Conservation (phyloP, 2,888 invertebrate genomes). For the Dendrolimus pini region DNA sequence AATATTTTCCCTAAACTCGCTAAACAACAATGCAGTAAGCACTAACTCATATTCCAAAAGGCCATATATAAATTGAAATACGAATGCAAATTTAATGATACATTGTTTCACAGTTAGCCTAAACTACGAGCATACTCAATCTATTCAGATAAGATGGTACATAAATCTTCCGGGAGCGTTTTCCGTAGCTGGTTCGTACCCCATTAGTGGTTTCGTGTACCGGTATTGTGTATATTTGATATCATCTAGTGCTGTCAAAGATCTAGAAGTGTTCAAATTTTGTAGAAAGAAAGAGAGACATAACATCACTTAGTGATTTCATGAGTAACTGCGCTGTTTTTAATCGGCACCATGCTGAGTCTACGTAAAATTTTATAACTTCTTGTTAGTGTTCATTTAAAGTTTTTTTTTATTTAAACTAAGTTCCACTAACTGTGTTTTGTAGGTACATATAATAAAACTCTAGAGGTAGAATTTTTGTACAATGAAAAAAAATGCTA, state of each 20-base stretch:
- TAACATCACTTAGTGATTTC: too few relatives aligned
- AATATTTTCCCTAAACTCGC: too few relatives aligned
- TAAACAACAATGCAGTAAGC: not conserved
- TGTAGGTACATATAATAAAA: too few relatives aligned
- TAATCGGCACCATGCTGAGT: too few relatives aligned
- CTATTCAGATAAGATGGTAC: constrained; percentile 43
- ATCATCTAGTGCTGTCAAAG: not conserved
- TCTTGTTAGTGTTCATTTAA: too few relatives aligned
- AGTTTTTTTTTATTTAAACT: too few relatives aligned
- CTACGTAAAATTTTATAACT: too few relatives aligned
- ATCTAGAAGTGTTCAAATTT: not conserved
- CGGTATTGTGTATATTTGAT: constrained; percentile 26
- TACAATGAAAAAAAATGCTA: too few relatives aligned
- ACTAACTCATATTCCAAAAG: not conserved
- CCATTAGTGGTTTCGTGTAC: constrained; percentile 40
- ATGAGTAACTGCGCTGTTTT: too few relatives aligned
- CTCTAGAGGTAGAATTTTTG: too few relatives aligned
- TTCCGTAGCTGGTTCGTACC: constrained; percentile 12
- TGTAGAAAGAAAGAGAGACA: too few relatives aligned
- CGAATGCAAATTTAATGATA: not conserved
- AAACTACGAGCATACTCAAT: constrained; percentile 41
- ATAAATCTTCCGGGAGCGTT: constrained; percentile 35
- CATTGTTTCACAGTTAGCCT: constrained; percentile 6
- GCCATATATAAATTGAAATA: constrained; percentile 8
- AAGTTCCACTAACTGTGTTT: too few relatives aligned